These are phyloP conservation scores for Clepsis dumicolana DNA, from an alignment of 2,888 invertebrate species.

Conservation along the genomic window DNA sequence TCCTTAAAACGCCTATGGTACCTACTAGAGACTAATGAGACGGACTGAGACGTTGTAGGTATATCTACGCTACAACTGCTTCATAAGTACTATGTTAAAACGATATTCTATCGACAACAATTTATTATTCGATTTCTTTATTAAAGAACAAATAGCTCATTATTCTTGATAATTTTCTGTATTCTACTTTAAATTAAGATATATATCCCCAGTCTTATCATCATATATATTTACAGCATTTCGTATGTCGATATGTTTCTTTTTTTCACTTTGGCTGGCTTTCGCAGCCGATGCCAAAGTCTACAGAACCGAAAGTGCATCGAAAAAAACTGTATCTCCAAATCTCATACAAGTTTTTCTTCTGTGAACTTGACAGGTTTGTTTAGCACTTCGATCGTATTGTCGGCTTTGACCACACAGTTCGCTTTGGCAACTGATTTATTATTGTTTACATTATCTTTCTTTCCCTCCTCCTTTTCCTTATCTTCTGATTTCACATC, in stretches of 20 bases:
- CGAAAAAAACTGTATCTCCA: slow-evolving; percentile 64
- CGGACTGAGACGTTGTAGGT: slow-evolving; percentile 30
- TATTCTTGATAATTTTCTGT: slow-evolving; percentile 49
- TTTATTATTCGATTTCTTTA: slow-evolving; percentile 49
- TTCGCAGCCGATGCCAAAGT: slow-evolving; percentile 57
- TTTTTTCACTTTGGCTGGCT: slow-evolving; percentile 58
- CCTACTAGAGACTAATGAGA: slow-evolving; percentile 33
- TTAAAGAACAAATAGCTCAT: slow-evolving; percentile 50
- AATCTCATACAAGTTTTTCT: slow-evolving; percentile 82
- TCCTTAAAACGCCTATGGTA: slow-evolving; percentile 9
- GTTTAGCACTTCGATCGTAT: slow-evolving; percentile 61
- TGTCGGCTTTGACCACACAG: slow-evolving; percentile 56
- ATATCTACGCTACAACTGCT: slow-evolving; percentile 35
- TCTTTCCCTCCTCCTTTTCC: slow-evolving; percentile 55
- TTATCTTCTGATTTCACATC: slow-evolving; percentile 53
- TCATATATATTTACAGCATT: slow-evolving; percentile 62
- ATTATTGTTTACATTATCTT: slow-evolving; percentile 73
- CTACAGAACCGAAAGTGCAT: slow-evolving; percentile 63
- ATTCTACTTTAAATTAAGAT: slow-evolving; percentile 48
- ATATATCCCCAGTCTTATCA: slow-evolving; percentile 66
- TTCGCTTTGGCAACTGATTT: slow-evolving; percentile 56
- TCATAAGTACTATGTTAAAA: slow-evolving; percentile 34
- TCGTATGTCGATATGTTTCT: slow-evolving; percentile 65
- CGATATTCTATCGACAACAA: slow-evolving; percentile 50
- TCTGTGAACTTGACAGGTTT: slow-evolving; percentile 77